Evolutionary conservation across 2,888 invertebrate species (phyloP).

Genomic region (Drosophila formosana): DNA sequence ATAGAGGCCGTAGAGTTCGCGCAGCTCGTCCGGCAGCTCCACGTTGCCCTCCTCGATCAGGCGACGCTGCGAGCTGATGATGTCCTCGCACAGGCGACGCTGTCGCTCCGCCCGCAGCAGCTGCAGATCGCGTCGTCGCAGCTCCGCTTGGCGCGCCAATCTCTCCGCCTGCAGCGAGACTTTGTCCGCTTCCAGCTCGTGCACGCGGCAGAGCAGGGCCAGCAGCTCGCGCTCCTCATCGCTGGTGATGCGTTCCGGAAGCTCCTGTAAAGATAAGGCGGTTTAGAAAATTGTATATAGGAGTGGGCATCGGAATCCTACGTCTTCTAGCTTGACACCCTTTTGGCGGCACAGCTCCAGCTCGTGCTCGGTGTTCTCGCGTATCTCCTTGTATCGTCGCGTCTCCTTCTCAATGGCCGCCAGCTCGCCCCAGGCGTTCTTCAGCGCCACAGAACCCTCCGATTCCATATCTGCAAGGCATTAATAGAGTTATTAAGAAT

Average conservation of each 20-base stretch:
- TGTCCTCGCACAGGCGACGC: slow-evolving; percentile 94
- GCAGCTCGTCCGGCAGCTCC: slow-evolving; percentile 90
- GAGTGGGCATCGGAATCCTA: slow-evolving; percentile 82
- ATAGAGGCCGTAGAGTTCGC: slow-evolving; percentile 92
- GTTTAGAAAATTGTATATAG: fast-evolving
- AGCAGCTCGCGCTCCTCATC: slow-evolving; percentile 95
- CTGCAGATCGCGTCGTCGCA: slow-evolving; percentile 93
- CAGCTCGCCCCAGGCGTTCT: slow-evolving; percentile 93
- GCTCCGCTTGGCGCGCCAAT: slow-evolving; percentile 93
- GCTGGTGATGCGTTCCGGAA: slow-evolving; percentile 93
- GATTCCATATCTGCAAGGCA: slow-evolving; percentile 81
- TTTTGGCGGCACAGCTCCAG: slow-evolving; percentile 92
- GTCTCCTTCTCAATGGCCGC: slow-evolving; percentile 94
- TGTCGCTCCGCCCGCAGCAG: slow-evolving; percentile 93
- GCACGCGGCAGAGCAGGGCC: slow-evolving; percentile 94
- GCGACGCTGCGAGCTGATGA: slow-evolving; percentile 94
- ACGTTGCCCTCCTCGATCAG: slow-evolving; percentile 93
- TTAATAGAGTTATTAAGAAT: neutral
- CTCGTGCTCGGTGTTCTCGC: slow-evolving; percentile 92
- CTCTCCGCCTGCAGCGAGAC: slow-evolving; percentile 95
- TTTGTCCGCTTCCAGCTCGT: slow-evolving; percentile 97
- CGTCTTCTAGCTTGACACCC: slow-evolving; percentile 93
- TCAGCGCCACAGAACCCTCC: slow-evolving; percentile 86
- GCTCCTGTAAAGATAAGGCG: slow-evolving; percentile 86
- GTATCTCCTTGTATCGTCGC: slow-evolving; percentile 91